phyloP scores from a whole-genome alignment of 2,888 invertebrate genomes.

The Polyploca ridens region DNA sequence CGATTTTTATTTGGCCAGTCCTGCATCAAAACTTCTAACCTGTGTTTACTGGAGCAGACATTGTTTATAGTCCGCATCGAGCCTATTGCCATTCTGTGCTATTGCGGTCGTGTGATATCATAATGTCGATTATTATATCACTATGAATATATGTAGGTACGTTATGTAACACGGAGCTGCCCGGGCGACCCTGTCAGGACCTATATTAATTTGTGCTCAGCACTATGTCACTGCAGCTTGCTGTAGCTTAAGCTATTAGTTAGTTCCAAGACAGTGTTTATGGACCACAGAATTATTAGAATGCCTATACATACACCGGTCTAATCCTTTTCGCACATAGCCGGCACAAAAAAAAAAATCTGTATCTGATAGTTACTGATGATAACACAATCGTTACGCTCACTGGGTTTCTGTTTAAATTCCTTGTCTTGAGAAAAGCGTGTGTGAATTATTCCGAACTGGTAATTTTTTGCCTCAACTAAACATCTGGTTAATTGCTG shows the following conservation, averaged over 20 bases:
- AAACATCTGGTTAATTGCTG: slow-evolving; percentile 60
- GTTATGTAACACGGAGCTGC: slow-evolving; percentile 11
- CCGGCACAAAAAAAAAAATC: slow-evolving; percentile 57
- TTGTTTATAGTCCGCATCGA: slow-evolving; percentile 20
- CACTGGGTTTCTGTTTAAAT: slow-evolving; percentile 49
- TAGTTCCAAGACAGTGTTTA: slow-evolving; percentile 26
- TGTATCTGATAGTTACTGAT: slow-evolving; percentile 56
- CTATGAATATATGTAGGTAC: slow-evolving; percentile 14
- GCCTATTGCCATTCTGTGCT: not conserved
- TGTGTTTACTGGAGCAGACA: not conserved
- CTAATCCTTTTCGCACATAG: slow-evolving; percentile 59
- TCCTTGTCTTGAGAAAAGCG: slow-evolving; percentile 58
- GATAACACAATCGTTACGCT: slow-evolving; percentile 62
- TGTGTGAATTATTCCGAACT: slow-evolving; percentile 59
- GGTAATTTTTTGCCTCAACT: slow-evolving; percentile 54
- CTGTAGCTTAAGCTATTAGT: slow-evolving; percentile 26
- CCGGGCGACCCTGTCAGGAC: not conserved
- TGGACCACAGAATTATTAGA: slow-evolving; percentile 37
- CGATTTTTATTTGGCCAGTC: not conserved
- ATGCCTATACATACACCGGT: slow-evolving; percentile 19
- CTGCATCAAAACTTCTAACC: not conserved
- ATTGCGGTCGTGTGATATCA: slow-evolving; percentile 24
- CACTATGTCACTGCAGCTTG: slow-evolving; percentile 1
- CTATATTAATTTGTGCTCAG: slow-evolving; percentile 7
- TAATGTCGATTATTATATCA: slow-evolving; percentile 14